Evolutionary conservation across 2,888 invertebrate species (phyloP).

Genomic region (Trachelus stipa): DNA sequence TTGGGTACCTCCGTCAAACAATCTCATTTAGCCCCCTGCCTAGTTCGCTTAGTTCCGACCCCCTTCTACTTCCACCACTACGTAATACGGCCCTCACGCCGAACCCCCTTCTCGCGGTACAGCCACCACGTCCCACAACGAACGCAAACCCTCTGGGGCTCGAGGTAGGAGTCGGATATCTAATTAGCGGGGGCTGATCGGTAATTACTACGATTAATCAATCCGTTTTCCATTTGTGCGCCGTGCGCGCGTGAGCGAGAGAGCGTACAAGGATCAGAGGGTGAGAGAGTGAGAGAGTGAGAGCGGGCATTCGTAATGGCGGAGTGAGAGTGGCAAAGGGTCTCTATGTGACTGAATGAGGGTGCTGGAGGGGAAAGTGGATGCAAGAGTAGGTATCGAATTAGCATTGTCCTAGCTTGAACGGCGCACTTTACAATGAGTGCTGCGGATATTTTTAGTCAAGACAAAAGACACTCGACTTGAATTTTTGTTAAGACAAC

Average conservation of each 20-base stretch:
- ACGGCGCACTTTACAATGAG: constrained; percentile 3
- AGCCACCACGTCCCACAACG: constrained; percentile 42
- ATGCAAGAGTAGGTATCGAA: constrained; percentile 11
- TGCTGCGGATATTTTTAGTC: not conserved
- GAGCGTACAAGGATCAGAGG: constrained; percentile 22
- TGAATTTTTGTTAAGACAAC: not conserved
- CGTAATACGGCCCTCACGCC: constrained; percentile 38
- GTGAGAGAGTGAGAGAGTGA: constrained; percentile 21
- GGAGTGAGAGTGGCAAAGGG: constrained; percentile 12
- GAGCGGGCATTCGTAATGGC: constrained; percentile 24
- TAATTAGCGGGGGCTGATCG: constrained; percentile 68
- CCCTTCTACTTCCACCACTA: constrained; percentile 33
- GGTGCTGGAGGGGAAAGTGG: constrained; percentile 9
- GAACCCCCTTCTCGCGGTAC: constrained; percentile 36
- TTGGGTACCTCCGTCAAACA: constrained; percentile 61
- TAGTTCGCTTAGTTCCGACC: constrained; percentile 37
- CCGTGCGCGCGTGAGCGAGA: constrained; percentile 40
- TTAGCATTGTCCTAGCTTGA: constrained; percentile 36
- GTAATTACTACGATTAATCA: constrained; percentile 73
- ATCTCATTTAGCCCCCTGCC: constrained; percentile 60
- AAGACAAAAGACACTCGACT: not conserved
- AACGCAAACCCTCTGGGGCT: constrained; percentile 56
- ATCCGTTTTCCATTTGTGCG: constrained; percentile 68
- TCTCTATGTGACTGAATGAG: constrained; percentile 16
- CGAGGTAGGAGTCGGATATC: constrained; percentile 64